Evolutionary conservation across 2,888 invertebrate species (phyloP), one percentile per base, ranked within the genome.

Genomic region (Homarus gammarus): DNA sequence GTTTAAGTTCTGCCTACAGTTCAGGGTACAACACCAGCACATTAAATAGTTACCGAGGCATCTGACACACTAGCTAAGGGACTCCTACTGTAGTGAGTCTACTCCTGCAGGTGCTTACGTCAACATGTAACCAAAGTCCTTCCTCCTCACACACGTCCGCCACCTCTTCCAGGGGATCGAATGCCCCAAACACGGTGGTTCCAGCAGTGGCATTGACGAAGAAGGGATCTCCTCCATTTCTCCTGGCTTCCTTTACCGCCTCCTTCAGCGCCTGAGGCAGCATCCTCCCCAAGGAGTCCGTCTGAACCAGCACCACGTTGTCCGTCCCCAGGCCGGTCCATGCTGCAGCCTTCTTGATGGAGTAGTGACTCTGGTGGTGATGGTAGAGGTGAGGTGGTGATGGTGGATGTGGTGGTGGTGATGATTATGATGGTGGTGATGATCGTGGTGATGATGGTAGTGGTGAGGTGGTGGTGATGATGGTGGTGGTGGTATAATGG

Each of bases 131-230:
- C 99, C 99, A 99, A 94, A 99, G 95, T 92, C 97, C 96, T 94
- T 99, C 97, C 93, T 97, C 97, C 94, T 98, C 96, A 94, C 99
- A 99, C 93, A 99, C 97, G 94, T 99, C 98, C 0, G 99, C 99
- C 92, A 99, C 97, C 51, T 94, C 94, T 0, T 95, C 94, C 36
- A 98, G 93, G 18, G 97, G 96, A 93, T 98, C 98, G 92, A 97
- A 97, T 0, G 97, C 96, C 0, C 97, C 97, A 12, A 97, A 93
- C 1, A 97, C 97, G 0, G 97, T 98, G 0, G 97, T 97, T 0
- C 97, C 97, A 94, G 92, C 84, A 33, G 96, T 97, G 0, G 96
- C 96, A 92, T 96, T 96, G 0, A 97, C 96, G 93, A 96, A 95
- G 95, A 99, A 98, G 0, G 99, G 99, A 56, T 96, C 96, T 94